Evolutionary conservation across 1,140 invertebrate species (phyloP), one percentile per base, ranked within the genome.

Genomic region (Agrypnia vestita): DNA sequence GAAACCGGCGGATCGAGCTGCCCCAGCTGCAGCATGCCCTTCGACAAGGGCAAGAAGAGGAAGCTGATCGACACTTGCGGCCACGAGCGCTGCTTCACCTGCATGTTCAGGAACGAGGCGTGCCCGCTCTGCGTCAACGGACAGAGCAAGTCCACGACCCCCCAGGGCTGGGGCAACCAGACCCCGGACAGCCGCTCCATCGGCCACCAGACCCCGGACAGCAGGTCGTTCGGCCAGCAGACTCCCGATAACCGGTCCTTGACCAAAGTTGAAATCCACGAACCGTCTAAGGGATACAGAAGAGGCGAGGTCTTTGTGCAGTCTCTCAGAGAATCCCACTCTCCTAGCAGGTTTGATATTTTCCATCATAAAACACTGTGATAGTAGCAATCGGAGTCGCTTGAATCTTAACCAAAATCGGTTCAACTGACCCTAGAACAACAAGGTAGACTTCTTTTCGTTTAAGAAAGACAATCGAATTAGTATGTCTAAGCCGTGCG

Each of bases 21-120:
- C 89, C 95, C 95, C 74, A 94, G 94, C 86, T 96, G 95, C 90
- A 93, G 95, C 86, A 96, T 97, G 93, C 96, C 96, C 81, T 98
- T 97, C 90, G 96, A 98, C 89, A 96, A 97, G 89, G 96, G 96
- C 88, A 97, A 97, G 89, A 97, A 97, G 89, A 92, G 97, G 86
- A 95, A 96, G 86, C 90, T 98, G 84, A 97, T 97, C 86, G 97
- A 98, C 89, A 94, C 95, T 72, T 98, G 97, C 89, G 96, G 97
- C 80, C 97, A 98, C 91, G 96, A 97, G 86, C 91, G 96, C 59
- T 98, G 97, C 89, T 98, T 97, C 90, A 94, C 95, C 80, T 98
- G 97, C 88, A 94, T 97, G 92, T 97, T 97, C 90, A 94, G 93
- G 84, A 96, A 94, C 89, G 96, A 97, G 87, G 91, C 93, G 35